A percentile compares a stretch with the other conserved stretches of the same genome.
Evolutionary conservation across 2,113 vertebrate species (phyloP).

Genomic region (Pseudopodoces humilis): DNA sequence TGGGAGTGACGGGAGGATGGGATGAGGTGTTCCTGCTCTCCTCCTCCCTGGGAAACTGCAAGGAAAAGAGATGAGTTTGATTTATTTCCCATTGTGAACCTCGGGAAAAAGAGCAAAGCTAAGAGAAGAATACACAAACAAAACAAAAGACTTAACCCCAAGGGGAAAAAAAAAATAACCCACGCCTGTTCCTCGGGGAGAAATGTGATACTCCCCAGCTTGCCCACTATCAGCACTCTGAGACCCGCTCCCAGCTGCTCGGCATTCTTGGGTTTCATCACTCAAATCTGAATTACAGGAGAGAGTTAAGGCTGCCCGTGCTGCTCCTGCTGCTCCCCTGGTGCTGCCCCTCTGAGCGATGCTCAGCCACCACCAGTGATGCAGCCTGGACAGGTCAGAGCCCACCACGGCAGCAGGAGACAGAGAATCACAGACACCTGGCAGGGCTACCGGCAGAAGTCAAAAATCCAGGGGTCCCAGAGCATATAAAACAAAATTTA

Average conservation of each 20-base stretch:
- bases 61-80: neutral
- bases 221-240: constrained; percentile 61
- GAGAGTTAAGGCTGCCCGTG: neutral
- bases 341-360: neutral
- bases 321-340: neutral
- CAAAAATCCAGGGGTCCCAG: neutral
- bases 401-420: accelerated
- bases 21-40: constrained; percentile 12
- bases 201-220: constrained; percentile 54
- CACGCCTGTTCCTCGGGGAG: neutral
- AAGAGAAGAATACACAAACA: neutral
- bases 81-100: constrained; percentile 27
- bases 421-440: neutral
- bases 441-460: accelerated
- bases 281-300: constrained; percentile 47
- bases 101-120: neutral
- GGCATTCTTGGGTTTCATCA: constrained; percentile 57
- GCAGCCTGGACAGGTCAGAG: neutral
- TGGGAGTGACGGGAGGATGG: neutral
- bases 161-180: neutral
- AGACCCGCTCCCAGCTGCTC: constrained; percentile 71
- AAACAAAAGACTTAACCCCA: constrained; percentile 22
- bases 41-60: constrained; percentile 6
- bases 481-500: neutral
- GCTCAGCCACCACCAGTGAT: neutral